Evolutionary conservation across 2,113 vertebrate species (phyloP).

Genomic region (Chroicocephalus ridibundus): DNA sequence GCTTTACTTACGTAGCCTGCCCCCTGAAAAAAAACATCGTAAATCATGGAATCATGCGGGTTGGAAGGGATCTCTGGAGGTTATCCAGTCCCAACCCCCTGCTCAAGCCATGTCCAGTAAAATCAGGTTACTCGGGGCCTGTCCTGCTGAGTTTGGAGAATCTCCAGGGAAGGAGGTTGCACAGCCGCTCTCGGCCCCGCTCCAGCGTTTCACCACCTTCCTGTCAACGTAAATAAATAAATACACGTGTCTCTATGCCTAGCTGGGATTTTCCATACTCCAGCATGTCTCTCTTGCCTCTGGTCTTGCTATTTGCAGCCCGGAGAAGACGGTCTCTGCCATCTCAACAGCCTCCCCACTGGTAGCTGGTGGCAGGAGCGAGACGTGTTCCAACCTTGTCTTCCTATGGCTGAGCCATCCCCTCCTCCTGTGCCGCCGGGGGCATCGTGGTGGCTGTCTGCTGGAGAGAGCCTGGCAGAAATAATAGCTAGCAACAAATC

Average conservation of each 20-base stretch:
- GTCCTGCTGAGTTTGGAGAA: not conserved
- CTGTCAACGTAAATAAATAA: not conserved
- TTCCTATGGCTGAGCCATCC: not conserved
- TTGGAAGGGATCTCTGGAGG: not conserved
- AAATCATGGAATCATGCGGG: not conserved
- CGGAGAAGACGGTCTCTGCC: not conserved
- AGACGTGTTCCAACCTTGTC: not conserved
- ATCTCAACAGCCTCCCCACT: not conserved
- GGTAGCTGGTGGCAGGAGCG: not conserved
- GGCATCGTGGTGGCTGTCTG: not conserved
- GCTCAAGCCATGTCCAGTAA: not conserved
- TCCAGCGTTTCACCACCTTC: not conserved
- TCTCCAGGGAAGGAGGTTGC: not conserved
- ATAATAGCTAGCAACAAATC: not conserved
- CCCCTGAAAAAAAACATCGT: not conserved
- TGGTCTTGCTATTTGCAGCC: not conserved
- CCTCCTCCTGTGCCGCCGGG: not conserved
- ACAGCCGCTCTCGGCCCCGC: not conserved
- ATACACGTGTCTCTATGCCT: not conserved
- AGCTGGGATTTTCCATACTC: not conserved
- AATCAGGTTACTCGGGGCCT: not conserved
- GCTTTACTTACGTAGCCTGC: not conserved
- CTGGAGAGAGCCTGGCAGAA: not conserved
- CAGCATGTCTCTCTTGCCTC: not conserved
- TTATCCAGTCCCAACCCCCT: not conserved